Percentiles rank a stretch among this genome's conserved stretches.
These are phyloP conservation scores for Hippoglossus stenolepis DNA, from an alignment of 2,113 vertebrate species.

Conservation along the genomic window DNA sequence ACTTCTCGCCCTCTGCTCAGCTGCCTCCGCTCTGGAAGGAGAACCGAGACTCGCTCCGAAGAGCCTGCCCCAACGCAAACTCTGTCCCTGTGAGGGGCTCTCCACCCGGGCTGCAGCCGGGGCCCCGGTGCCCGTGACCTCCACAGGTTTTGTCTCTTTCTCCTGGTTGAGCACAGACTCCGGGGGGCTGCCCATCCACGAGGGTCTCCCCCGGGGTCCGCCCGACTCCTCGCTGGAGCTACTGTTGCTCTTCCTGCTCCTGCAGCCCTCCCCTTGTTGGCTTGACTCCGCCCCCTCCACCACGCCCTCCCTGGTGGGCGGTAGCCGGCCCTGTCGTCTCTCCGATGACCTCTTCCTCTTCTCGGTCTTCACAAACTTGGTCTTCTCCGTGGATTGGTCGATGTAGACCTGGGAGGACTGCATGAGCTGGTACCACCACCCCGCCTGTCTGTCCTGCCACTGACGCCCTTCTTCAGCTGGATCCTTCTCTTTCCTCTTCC, in stretches of 20 bases:
- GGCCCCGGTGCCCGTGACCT: slow-evolving; percentile 21
- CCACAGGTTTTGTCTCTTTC: slow-evolving; percentile 59
- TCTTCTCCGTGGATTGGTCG: slow-evolving; percentile 85
- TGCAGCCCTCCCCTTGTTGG: slow-evolving; percentile 70
- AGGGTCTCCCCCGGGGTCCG: slow-evolving; percentile 80
- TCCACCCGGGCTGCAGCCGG: slow-evolving; percentile 63
- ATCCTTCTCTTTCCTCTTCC: slow-evolving; percentile 54
- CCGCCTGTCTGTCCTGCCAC: slow-evolving; percentile 85
- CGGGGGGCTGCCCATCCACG: slow-evolving; percentile 97
- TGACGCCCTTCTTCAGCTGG: slow-evolving; percentile 49
- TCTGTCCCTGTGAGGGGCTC: slow-evolving; percentile 72
- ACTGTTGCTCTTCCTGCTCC: slow-evolving; percentile 38
- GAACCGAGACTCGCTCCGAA: slow-evolving; percentile 78
- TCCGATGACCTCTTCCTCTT: slow-evolving; percentile 84
- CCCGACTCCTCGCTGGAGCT: slow-evolving; percentile 1
- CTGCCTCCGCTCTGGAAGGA: slow-evolving; percentile 49
- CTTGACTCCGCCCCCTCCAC: slow-evolving; percentile 93
- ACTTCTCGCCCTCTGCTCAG: slow-evolving; percentile 60
- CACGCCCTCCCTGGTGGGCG: slow-evolving; percentile 90
- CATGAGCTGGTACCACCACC: slow-evolving; percentile 99
- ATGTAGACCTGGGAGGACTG: slow-evolving; percentile 99
- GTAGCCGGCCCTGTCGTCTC: slow-evolving; percentile 71
- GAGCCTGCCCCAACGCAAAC: slow-evolving; percentile 82
- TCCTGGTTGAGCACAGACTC: slow-evolving; percentile 89
- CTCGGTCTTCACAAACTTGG: slow-evolving; percentile 86